Conservation (phyloP, 2,888 invertebrate species). For the Panopea generosa region DNA sequence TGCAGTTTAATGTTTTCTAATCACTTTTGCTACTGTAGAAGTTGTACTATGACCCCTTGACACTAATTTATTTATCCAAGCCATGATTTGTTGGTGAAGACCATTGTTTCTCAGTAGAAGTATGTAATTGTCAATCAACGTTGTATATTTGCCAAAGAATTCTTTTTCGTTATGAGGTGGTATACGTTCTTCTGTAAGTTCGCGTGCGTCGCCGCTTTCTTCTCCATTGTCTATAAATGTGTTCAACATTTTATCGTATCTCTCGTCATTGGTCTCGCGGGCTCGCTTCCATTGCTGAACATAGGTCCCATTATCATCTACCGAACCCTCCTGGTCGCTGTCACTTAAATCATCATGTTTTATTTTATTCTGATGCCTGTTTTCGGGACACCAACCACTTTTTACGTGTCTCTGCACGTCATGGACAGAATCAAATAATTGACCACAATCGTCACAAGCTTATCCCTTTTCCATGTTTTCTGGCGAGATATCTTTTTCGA, state of each 20-base stretch:
- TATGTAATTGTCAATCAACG: conserved; percentile 13
- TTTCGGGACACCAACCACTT: conserved; percentile 28
- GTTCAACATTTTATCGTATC: conserved; percentile 13
- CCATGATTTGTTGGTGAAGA: conserved; percentile 7
- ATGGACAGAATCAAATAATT: conserved; percentile 18
- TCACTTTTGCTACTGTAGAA: conserved; percentile 4
- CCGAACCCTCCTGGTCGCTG: conserved; percentile 1
- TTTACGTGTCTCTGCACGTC: conserved; percentile 29
- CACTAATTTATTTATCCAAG: conserved; percentile 1
- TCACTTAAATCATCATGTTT: conserved; percentile 10
- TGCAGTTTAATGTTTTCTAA: neutral
- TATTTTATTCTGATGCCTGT: conserved; percentile 10
- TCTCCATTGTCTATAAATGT: conserved; percentile 16
- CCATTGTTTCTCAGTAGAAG: conserved; percentile 9
- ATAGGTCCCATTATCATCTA: conserved; percentile 7
- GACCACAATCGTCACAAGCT: conserved; percentile 17
- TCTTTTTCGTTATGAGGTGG: conserved; percentile 11
- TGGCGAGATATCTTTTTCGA: conserved; percentile 1
- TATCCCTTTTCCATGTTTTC: conserved; percentile 21
- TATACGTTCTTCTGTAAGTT: conserved; percentile 25
- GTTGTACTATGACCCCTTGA: neutral
- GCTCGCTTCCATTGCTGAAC: conserved; percentile 9
- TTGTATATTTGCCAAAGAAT: conserved; percentile 11
- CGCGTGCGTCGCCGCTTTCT: conserved; percentile 5
- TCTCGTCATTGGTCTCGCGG: conserved; percentile 1